Conservation (phyloP, 2,888 invertebrate genomes). For the Heliconius sara region DNA sequence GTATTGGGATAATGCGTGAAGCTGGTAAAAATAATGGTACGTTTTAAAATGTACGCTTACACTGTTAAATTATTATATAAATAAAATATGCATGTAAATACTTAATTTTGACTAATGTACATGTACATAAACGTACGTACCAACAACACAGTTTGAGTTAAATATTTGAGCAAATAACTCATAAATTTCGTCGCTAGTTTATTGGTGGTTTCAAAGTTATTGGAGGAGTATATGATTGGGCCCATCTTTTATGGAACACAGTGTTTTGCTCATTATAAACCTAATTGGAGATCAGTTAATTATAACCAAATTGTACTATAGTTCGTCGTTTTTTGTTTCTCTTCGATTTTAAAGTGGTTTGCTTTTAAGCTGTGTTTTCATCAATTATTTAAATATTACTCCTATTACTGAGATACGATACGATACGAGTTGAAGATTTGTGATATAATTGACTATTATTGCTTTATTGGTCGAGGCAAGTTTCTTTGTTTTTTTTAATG, state of each 20-base stretch:
- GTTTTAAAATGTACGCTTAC: constrained; percentile 36
- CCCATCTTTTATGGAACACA: constrained; percentile 28
- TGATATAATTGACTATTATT: not conserved
- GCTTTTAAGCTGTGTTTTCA: not conserved
- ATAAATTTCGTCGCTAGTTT: constrained; percentile 28
- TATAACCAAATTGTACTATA: constrained; percentile 1
- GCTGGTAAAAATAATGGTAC: not conserved
- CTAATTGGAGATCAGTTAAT: constrained; percentile 22
- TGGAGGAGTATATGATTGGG: constrained; percentile 24
- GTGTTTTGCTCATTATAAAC: constrained; percentile 28
- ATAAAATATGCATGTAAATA: not conserved
- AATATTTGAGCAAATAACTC: constrained; percentile 39
- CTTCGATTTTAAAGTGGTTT: not conserved
- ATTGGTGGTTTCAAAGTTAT: constrained; percentile 19
- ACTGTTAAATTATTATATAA: constrained; percentile 8
- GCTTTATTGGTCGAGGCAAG: not conserved
- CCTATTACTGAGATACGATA: not conserved
- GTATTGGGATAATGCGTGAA: no score
- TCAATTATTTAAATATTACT: not conserved
- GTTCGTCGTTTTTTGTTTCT: not conserved
- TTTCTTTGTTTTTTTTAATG: not conserved
- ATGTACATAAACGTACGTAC: constrained; percentile 11
- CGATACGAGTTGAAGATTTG: not conserved
- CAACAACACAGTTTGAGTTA: constrained; percentile 34
- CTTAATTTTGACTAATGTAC: constrained; percentile 43